Evolutionary conservation across 2,113 vertebrate genomes (phyloP).

Genomic region (Cryptomyrus ogoouensis): DNA sequence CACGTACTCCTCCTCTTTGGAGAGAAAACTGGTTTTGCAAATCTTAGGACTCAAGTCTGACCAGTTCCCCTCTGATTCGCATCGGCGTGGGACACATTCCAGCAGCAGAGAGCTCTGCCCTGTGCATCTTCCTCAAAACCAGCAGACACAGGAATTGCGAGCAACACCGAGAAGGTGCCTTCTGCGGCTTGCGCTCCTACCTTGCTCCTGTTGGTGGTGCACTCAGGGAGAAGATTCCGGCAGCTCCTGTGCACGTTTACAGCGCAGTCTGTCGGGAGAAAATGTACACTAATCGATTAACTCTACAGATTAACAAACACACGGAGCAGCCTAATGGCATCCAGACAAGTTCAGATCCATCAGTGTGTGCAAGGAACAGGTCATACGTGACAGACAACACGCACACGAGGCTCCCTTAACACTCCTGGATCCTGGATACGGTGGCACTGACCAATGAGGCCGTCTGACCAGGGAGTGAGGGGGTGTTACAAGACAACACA

Average conservation of each 20-base stretch:
- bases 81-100: neutral
- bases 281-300: neutral
- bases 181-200: slow-evolving; percentile 28
- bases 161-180: neutral
- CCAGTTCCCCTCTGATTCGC: neutral
- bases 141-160: neutral
- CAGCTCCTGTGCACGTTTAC: slow-evolving; percentile 65
- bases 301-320: neutral
- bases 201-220: slow-evolving; percentile 53
- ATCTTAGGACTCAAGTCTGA: neutral
- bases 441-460: neutral
- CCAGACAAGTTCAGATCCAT: neutral
- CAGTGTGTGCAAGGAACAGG: neutral
- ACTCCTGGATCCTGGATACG: neutral
- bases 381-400: neutral
- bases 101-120: neutral
- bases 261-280: slow-evolving; percentile 51
- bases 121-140: neutral
- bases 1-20: neutral
- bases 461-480: neutral
- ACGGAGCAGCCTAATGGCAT: neutral
- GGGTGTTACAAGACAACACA: neutral
- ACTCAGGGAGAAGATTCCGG: slow-evolving; percentile 57
- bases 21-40: neutral
- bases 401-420: neutral